Evolutionary conservation across 2,888 invertebrate species (phyloP).

Genomic region (Hyalella azteca): DNA sequence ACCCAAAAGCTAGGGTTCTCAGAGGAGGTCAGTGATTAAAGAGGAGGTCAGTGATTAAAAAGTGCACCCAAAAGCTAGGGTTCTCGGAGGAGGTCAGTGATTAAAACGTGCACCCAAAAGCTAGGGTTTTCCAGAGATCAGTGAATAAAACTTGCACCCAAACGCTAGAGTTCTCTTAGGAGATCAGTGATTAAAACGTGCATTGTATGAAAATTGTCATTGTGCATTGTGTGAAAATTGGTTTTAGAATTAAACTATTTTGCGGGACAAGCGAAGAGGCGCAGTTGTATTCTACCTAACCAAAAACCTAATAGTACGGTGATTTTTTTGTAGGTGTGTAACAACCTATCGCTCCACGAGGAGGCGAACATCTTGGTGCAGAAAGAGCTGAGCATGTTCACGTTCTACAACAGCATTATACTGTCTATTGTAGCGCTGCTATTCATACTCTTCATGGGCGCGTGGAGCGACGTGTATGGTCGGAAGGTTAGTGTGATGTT

Average conservation of each 20-base stretch:
- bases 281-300: too few relatives aligned
- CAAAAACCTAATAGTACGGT: too few relatives aligned
- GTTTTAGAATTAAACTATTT: too few relatives aligned
- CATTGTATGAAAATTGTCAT: too few relatives aligned
- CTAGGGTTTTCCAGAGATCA: too few relatives aligned
- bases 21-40: constrained; percentile 43
- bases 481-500: constrained; percentile 57
- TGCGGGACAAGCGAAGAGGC: too few relatives aligned
- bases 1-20: constrained; percentile 41
- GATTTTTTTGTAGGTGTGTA: constrained; percentile 42
- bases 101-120: too few relatives aligned
- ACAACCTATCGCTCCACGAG: constrained; percentile 42
- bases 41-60: too few relatives aligned
- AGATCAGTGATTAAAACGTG: too few relatives aligned
- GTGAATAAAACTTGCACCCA: too few relatives aligned
- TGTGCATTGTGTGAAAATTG: too few relatives aligned
- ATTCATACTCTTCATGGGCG: constrained; percentile 60
- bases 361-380: constrained; percentile 46
- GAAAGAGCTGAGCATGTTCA: constrained; percentile 46
- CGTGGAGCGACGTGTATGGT: constrained; percentile 61
- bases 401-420: constrained; percentile 56
- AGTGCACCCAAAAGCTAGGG: constrained; percentile 43
- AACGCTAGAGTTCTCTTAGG: too few relatives aligned
- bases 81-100: constrained; percentile 42
- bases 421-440: constrained; percentile 59